Evolutionary conservation across 2,888 invertebrate genomes (phyloP).

Genomic region (Orthosia cruda): DNA sequence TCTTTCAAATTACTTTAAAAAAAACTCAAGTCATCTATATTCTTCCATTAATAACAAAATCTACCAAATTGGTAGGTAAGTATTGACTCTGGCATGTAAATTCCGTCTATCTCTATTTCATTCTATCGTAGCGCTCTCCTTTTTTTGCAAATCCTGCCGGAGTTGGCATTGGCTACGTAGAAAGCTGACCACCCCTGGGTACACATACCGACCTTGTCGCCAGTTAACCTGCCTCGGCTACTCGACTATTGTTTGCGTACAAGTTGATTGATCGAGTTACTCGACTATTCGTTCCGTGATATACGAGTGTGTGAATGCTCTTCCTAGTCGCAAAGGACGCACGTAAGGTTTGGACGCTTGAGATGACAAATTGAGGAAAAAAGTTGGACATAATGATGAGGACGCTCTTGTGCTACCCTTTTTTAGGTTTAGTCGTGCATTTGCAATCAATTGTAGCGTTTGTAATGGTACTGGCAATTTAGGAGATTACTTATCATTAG

Average conservation of each 20-base stretch:
- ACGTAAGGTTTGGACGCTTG: conserved; percentile 31
- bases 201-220: conserved; percentile 71
- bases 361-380: conserved; percentile 52
- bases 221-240: conserved; percentile 52
- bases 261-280: conserved; percentile 70
- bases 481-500: not conserved
- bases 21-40: too few relatives aligned
- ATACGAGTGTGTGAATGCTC: conserved; percentile 52
- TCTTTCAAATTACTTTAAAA: too few relatives aligned
- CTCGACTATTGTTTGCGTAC: conserved; percentile 61
- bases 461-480: not conserved
- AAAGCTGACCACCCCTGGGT: too few relatives aligned
- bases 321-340: conserved; percentile 64
- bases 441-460: conserved; percentile 11
- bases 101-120: too few relatives aligned
- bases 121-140: too few relatives aligned
- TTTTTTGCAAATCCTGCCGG: too few relatives aligned
- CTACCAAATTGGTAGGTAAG: too few relatives aligned
- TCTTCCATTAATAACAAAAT: too few relatives aligned
- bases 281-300: conserved; percentile 54
- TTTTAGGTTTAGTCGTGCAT: conserved; percentile 18
- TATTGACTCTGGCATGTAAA: too few relatives aligned
- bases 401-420: not conserved
- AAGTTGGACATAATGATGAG: conserved; percentile 15
- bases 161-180: too few relatives aligned